phyloP scores from a whole-genome alignment of 2,888 invertebrate genomes.

The Agapostemon virescens region DNA sequence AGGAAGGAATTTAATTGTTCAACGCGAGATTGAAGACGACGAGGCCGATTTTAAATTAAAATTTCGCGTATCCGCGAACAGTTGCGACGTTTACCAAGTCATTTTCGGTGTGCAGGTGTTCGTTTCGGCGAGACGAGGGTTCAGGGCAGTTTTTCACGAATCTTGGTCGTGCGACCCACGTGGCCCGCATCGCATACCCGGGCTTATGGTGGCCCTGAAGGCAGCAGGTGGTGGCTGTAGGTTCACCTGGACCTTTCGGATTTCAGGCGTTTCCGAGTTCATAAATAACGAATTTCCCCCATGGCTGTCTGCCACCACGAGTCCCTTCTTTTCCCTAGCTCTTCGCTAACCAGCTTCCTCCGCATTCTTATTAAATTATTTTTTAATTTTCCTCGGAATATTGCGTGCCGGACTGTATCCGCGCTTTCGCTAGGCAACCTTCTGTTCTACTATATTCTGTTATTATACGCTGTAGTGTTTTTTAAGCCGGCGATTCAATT shows the following conservation, averaged over 20 bases:
- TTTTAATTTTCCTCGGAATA: slow-evolving; percentile 13
- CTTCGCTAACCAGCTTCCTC: neutral
- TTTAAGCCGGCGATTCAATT: neutral
- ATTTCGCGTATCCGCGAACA: neutral
- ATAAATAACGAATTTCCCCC: slow-evolving; percentile 61
- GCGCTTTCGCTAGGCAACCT: neutral
- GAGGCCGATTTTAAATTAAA: neutral
- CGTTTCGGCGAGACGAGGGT: slow-evolving; percentile 36
- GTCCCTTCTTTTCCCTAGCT: neutral
- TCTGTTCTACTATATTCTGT: neutral
- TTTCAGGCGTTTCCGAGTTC: slow-evolving; percentile 60
- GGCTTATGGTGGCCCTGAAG: slow-evolving; percentile 49
- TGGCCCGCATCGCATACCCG: slow-evolving; percentile 34
- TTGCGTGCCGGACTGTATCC: neutral
- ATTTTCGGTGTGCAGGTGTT: slow-evolving; percentile 62
- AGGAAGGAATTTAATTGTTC: no score
- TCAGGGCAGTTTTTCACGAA: slow-evolving; percentile 60
- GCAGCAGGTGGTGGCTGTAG: slow-evolving; percentile 72
- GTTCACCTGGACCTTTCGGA: slow-evolving; percentile 69
- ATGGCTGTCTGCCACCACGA: neutral
- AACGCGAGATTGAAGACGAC: no score
- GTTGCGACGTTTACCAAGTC: slow-evolving; percentile 44
- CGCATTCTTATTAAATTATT: slow-evolving; percentile 52
- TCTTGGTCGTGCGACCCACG: slow-evolving; percentile 49
- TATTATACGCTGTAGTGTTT: neutral